Evolutionary conservation across 2,888 invertebrate species (phyloP), one percentile per base, ranked within the genome.

Genomic region (Hypercompe scribonia): DNA sequence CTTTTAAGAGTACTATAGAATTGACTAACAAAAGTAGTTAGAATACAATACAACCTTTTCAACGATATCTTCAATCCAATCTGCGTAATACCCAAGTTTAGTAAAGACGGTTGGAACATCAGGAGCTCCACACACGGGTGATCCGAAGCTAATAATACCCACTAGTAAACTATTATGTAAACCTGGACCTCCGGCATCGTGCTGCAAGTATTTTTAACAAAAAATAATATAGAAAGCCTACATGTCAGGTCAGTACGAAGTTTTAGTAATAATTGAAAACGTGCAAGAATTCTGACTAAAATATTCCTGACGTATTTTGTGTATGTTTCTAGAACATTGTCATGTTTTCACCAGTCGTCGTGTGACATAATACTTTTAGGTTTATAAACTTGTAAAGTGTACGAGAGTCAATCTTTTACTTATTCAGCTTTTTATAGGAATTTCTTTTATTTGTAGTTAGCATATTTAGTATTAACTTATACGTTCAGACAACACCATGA

Each of bases 91-190:
- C 0, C 87, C 88, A 2, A 92, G 63, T 68, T 86, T 88, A 2
- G 89, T 90, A 77, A 91, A 90, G 33, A 92, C 92, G 0, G 91
- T 91, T 1, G 92, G 91, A 0, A 87, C 77, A 36, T 87, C 83
- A 5, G 72, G 68, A 18, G 80, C 73, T 0, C 91, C 91, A 68
- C 91, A 92, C 3, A 73, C 46, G 0, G 88, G 82, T 1, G 91
- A 83, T 0, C 89, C 90, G 72, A 89, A 92, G 78, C 90, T 91
- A 31, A 90, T 81, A 0, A 92, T 77, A 1, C 92, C 92, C 0
- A 86, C 73, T 1, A 92, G 79, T 4, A 75, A 31, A 0, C 83
- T 86, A 24, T 74, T 71, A 0, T 82, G 54, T 0, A 91, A 68
- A 0, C 87, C 91, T 18, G 92, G 82, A 0, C 82, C 82, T 15